Evolutionary conservation across 2,797 vertebrate genomes (phyloP).

Genomic region (Psittacula derbiana): DNA sequence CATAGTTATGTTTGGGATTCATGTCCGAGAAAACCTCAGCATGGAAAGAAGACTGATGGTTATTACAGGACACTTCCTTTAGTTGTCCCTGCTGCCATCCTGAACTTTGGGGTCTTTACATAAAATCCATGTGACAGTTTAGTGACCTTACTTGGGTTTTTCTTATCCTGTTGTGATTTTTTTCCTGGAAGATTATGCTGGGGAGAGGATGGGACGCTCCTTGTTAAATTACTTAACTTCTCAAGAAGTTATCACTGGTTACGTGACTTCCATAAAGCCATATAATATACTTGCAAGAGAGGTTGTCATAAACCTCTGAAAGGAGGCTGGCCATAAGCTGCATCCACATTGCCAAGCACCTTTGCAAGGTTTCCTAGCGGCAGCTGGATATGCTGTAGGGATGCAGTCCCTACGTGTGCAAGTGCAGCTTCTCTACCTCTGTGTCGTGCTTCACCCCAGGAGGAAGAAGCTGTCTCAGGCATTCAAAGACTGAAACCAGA

Average conservation of each 20-base stretch:
- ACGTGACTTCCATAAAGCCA: not conserved
- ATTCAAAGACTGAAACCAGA: not conserved
- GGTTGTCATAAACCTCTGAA: not conserved
- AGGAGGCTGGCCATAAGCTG: not conserved
- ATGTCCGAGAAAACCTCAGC: not conserved
- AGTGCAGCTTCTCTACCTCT: not conserved
- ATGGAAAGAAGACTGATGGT: not conserved
- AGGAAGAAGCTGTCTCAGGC: not conserved
- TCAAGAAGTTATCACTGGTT: not conserved
- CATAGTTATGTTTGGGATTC: not conserved
- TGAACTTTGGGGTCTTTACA: not conserved
- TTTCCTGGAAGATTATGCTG: not conserved
- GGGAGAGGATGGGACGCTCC: fast-evolving
- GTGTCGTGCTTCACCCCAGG: not conserved
- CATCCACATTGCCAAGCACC: fast-evolving
- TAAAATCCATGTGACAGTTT: not conserved
- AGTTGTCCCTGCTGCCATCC: not conserved
- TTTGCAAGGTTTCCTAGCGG: not conserved
- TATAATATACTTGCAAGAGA: not conserved
- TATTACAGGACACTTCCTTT: not conserved
- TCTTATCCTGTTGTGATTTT: not conserved
- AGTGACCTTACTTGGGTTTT: not conserved
- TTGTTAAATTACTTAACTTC: not conserved
- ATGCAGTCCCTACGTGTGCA: not conserved
- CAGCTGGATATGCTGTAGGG: not conserved